Evolutionary conservation across 2,888 invertebrate genomes (phyloP).

Genomic region (Spodoptera picta): DNA sequence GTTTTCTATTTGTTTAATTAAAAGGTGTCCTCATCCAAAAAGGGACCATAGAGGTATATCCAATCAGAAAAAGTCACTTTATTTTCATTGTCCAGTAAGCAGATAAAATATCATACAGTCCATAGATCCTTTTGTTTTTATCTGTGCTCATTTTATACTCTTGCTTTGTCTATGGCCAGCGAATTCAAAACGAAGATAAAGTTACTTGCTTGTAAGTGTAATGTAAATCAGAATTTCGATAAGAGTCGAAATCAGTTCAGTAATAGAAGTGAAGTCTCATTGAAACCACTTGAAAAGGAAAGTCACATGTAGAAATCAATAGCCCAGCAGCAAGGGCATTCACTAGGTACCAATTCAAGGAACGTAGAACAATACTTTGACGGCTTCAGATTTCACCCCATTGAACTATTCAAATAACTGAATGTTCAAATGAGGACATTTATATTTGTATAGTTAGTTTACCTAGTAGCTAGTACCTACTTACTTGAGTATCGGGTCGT

Average conservation of each 20-base stretch:
- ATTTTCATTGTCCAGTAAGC: conserved; percentile 17
- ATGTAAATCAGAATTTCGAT: conserved; percentile 5
- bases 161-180: conserved; percentile 6
- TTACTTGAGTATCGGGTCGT: not conserved
- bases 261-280: conserved; percentile 29
- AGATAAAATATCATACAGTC: conserved; percentile 14
- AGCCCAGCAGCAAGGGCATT: conserved; percentile 15
- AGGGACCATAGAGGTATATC: not conserved
- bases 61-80: conserved; percentile 15
- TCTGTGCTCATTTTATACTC: conserved; percentile 17
- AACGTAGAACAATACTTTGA: conserved; percentile 42
- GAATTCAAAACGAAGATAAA: not conserved
- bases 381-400: conserved; percentile 22
- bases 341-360: conserved; percentile 20
- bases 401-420: conserved; percentile 16
- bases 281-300: conserved; percentile 35
- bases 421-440: conserved; percentile 2
- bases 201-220: conserved; percentile 1
- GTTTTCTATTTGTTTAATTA: conserved; percentile 42
- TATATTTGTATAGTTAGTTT: conserved; percentile 4
- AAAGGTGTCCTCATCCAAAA: conserved; percentile 17
- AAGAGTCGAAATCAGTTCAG: conserved; percentile 19
- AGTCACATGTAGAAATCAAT: conserved; percentile 39
- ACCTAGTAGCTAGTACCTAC: not conserved
- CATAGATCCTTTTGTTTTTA: conserved; percentile 30